Percentiles rank a stretch among this genome's conserved stretches.
Evolutionary conservation across 2,888 invertebrate species (phyloP).

Genomic region (Zaprionus lineosus): DNA sequence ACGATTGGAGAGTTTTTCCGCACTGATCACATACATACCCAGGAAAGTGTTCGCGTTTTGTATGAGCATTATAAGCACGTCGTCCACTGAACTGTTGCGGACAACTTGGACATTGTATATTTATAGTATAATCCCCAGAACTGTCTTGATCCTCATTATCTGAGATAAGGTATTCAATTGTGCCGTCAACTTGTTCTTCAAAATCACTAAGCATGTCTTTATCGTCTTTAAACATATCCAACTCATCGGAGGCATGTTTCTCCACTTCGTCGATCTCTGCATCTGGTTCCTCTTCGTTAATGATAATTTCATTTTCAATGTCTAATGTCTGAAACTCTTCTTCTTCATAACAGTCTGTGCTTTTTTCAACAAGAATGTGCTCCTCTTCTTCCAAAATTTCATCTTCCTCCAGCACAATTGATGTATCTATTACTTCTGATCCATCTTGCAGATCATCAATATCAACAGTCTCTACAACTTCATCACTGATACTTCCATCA

Average conservation of each 20-base stretch:
- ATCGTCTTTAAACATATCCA: slow-evolving; percentile 35
- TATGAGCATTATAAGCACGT: slow-evolving; percentile 63
- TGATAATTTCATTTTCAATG: slow-evolving; percentile 65
- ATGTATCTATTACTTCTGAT: slow-evolving; percentile 8
- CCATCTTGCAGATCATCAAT: slow-evolving; percentile 27
- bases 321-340: slow-evolving; percentile 56
- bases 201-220: slow-evolving; percentile 58
- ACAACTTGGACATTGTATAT: slow-evolving; percentile 66
- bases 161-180: slow-evolving; percentile 64
- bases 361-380: slow-evolving; percentile 33
- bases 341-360: slow-evolving; percentile 36
- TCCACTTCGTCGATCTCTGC: slow-evolving; percentile 36
- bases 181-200: slow-evolving; percentile 62
- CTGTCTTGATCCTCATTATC: slow-evolving; percentile 62
- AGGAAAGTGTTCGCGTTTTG: slow-evolving; percentile 68
- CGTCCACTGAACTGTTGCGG: slow-evolving; percentile 57
- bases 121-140: slow-evolving; percentile 57
- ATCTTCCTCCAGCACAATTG: slow-evolving; percentile 11
- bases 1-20: slow-evolving; percentile 67
- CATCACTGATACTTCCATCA: slow-evolving; percentile 33
- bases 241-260: slow-evolving; percentile 27
- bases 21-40: slow-evolving; percentile 75
- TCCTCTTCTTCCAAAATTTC: slow-evolving; percentile 31
- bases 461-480: slow-evolving; percentile 30
- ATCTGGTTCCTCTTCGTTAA: slow-evolving; percentile 52